phyloP scores from a whole-genome alignment of 2,797 vertebrate genomes.

The Acomys russatus region DNA sequence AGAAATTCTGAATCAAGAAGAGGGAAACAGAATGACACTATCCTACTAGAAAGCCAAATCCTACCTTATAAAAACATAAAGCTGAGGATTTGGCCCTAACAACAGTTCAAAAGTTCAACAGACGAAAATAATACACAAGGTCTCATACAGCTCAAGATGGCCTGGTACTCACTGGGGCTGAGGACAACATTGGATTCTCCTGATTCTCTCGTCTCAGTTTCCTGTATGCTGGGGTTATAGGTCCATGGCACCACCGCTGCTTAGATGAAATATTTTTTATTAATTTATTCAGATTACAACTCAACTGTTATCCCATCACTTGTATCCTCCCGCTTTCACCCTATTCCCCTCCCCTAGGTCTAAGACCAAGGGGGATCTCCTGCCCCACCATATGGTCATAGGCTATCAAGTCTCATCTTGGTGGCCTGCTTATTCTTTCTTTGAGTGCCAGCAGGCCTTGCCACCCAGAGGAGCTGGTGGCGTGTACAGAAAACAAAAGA shows the following conservation, averaged over 20 bases:
- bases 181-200: not conserved
- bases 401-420: too few species aligned
- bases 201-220: not conserved
- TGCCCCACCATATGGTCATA: too few species aligned
- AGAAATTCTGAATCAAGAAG: not conserved
- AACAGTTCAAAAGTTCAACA: constrained; percentile 4
- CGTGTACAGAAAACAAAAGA: not conserved
- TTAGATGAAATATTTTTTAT: not conserved
- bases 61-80: constrained; percentile 26
- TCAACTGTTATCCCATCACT: too few species aligned
- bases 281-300: too few species aligned
- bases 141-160: not conserved
- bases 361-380: too few species aligned
- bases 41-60: not conserved
- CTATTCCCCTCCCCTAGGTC: too few species aligned
- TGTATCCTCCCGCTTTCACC: too few species aligned
- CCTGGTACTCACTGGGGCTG: not conserved
- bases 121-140: not conserved
- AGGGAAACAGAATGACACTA: not conserved
- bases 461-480: not conserved
- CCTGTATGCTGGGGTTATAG: not conserved
- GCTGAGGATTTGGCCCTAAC: not conserved
- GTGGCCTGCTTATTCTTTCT: too few species aligned
- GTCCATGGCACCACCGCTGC: not conserved
- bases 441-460: too few species aligned